Conservation (phyloP, 2,797 vertebrate species). For the Austrolebias charrua region DNA sequence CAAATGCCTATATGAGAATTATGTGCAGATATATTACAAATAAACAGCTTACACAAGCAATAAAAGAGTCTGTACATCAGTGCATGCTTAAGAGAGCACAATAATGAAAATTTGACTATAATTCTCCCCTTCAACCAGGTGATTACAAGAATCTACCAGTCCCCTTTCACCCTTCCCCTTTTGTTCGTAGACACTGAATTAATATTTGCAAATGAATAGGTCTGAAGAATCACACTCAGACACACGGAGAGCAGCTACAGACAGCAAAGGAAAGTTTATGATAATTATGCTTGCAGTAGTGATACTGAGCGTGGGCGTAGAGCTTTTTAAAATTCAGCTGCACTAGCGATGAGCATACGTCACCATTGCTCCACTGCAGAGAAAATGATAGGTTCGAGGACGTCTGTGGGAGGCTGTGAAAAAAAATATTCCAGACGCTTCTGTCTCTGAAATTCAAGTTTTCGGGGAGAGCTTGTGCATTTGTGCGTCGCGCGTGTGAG, state of each 20-base stretch:
- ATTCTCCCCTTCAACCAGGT: constrained; percentile 19
- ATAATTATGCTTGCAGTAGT: constrained; percentile 79
- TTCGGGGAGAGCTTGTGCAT: constrained; percentile 39
- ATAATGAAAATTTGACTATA: constrained; percentile 15
- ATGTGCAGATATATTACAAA: constrained; percentile 8
- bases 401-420: constrained; percentile 80
- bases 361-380: constrained; percentile 82
- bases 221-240: constrained; percentile 45
- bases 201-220: constrained; percentile 50
- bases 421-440: constrained; percentile 72
- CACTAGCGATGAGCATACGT: constrained; percentile 78
- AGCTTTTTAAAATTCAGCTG: constrained; percentile 87
- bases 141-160: constrained; percentile 38
- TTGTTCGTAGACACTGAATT: constrained; percentile 39
- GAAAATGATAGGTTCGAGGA: constrained; percentile 84
- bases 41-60: constrained; percentile 26
- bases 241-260: constrained; percentile 49
- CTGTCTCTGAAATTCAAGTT: constrained; percentile 66
- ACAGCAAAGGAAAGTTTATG: constrained; percentile 70
- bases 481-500: constrained; percentile 38
- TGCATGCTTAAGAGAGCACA: neutral
- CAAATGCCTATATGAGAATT: constrained; percentile 13
- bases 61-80: constrained; percentile 19
- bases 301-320: constrained; percentile 78
- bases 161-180: constrained; percentile 14